phyloP scores from a whole-genome alignment of 2,888 invertebrate species.

The Cheilosia variabilis region DNA sequence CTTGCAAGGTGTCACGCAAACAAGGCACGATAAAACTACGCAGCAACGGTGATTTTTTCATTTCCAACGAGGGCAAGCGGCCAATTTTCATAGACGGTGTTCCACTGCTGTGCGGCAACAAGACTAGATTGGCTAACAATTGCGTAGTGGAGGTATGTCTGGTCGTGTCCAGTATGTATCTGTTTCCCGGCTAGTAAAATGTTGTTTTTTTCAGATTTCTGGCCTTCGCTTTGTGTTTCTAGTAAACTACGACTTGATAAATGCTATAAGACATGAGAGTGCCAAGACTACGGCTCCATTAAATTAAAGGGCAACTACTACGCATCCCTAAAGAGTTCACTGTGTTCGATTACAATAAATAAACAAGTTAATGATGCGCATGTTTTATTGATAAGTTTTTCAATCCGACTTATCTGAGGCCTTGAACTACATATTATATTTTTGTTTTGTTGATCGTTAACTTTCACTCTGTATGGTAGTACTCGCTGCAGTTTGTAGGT shows the following conservation, averaged over 20 bases:
- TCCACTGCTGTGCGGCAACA: constrained; percentile 94
- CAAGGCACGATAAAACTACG: constrained; percentile 95
- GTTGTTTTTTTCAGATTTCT: constrained; percentile 86
- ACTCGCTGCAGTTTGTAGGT: constrained; percentile 1
- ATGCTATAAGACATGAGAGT: constrained; percentile 94
- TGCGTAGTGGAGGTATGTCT: constrained; percentile 93
- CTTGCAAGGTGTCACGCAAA: constrained; percentile 95
- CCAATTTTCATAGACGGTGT: constrained; percentile 97
- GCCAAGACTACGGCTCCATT: constrained; percentile 89
- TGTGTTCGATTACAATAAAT: constrained; percentile 21
- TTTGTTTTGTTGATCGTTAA: constrained; percentile 27
- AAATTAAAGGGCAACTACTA: constrained; percentile 76
- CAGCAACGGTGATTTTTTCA: constrained; percentile 97
- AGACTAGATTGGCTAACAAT: constrained; percentile 95
- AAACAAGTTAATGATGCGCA: constrained; percentile 6
- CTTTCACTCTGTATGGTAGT: constrained; percentile 38
- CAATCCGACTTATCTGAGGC: constrained; percentile 14
- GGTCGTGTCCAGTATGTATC: not conserved
- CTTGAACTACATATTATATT: constrained; percentile 37
- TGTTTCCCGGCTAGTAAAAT: constrained; percentile 12
- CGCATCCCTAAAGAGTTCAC: not conserved
- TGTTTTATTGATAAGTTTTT: constrained; percentile 40
- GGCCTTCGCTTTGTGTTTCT: constrained; percentile 96
- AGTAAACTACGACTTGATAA: constrained; percentile 95
- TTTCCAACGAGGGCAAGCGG: constrained; percentile 97